phyloP scores from a whole-genome alignment of 2,113 vertebrate species.

The Hemiprocne comata region DNA sequence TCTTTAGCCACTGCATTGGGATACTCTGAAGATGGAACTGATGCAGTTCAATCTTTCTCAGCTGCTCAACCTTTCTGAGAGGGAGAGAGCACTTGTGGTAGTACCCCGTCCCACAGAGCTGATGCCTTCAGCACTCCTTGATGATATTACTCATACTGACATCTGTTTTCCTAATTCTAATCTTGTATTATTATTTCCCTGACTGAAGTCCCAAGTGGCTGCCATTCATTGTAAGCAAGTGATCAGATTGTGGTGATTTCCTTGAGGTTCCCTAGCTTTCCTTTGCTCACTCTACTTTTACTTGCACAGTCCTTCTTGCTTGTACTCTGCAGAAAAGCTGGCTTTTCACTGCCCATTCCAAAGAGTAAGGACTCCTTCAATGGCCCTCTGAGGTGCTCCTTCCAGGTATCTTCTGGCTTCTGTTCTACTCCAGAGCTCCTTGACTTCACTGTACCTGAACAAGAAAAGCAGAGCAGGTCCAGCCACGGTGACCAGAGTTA shows the following conservation, averaged over 20 bases:
- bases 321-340: not conserved
- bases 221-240: not conserved
- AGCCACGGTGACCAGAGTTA: not conserved
- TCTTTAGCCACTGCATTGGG: not conserved
- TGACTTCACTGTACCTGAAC: not conserved
- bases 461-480: not conserved
- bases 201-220: not conserved
- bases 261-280: not conserved
- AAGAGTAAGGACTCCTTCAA: not conserved
- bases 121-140: not conserved
- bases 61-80: not conserved
- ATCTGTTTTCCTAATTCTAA: not conserved
- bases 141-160: not conserved
- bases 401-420: not conserved
- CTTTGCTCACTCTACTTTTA: not conserved
- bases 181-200: not conserved
- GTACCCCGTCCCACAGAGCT: not conserved
- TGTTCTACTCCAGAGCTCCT: not conserved
- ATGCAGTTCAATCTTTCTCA: not conserved
- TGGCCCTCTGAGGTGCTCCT: not conserved
- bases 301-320: not conserved
- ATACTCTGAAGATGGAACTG: not conserved
- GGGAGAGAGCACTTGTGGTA: not conserved
- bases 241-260: not conserved
- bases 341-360: not conserved